Conservation (phyloP, 2,888 invertebrate genomes). For the Apantesis nais region DNA sequence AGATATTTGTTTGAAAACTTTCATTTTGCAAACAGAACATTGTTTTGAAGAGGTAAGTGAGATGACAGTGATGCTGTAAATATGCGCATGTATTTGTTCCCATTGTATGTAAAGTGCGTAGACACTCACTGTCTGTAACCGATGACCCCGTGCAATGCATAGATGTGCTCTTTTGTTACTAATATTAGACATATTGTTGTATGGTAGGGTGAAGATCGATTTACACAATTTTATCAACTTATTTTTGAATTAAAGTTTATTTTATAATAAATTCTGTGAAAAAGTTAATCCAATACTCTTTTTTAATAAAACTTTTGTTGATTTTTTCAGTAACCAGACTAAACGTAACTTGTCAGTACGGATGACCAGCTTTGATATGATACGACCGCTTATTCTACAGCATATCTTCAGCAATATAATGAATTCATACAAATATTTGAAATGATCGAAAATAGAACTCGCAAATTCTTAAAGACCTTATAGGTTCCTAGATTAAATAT, state of each 20-base stretch:
- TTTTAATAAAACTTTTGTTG: no score
- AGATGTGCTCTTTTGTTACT: conserved; percentile 20
- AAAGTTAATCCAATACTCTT: no score
- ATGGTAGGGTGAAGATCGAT: conserved; percentile 27
- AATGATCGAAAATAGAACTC: no score
- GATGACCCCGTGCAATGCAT: conserved; percentile 68
- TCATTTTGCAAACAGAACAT: conserved; percentile 63
- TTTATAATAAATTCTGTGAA: no score
- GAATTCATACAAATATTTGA: no score
- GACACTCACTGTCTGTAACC: conserved; percentile 69
- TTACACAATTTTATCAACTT: not conserved
- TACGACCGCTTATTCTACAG: no score
- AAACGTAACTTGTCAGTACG: no score
- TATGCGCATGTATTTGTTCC: conserved; percentile 71
- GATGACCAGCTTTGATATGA: no score
- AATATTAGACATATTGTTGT: conserved; percentile 30
- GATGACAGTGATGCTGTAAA: conserved; percentile 60
- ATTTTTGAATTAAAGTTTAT: not conserved
- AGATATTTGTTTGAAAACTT: conserved; percentile 38
- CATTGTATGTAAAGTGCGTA: conserved; percentile 66
- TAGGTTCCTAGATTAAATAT: no score
- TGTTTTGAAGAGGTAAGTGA: conserved; percentile 45
- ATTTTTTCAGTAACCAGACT: no score
- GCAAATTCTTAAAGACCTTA: no score
- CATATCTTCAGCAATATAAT: no score